Evolutionary conservation across 2,113 vertebrate genomes (phyloP), one percentile per base, ranked within the genome.

Genomic region (Tiliqua scincoides): DNA sequence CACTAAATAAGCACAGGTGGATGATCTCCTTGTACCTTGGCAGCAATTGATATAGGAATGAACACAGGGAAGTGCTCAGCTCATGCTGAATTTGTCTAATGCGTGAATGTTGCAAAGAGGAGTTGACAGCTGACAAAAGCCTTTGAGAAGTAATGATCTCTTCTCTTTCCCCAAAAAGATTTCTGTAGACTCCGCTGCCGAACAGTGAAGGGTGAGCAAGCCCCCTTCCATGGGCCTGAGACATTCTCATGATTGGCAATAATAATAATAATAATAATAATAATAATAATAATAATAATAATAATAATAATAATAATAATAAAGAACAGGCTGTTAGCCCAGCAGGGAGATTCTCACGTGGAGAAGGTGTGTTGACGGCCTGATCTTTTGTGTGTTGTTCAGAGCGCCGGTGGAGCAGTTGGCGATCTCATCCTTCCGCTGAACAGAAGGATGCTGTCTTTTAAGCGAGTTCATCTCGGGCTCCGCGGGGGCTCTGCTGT

Each of bases 51-150:
- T 30, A 27, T 27, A 32, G 84, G 18, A 57, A 37, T 20, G 52
- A 62, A 77, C 73, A 12, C 40, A n/a, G 25, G 17, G 6, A 65
- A 40, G 25, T 57, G 48, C 75, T n/a, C 32, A n/a, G 35, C 21
- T 21, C 35, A 37, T 54, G 67, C 3, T 0, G 3, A 82, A 21
- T 30, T 2, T 20, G 37, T 7, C 62, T 35, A 23, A 25, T 17
- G 30, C 2, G 6, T 18, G 30, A 18, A 62, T 40, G 15, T n/a
- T 52, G 4, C 11, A 30, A 30, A 30, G 52, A 40, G 1, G 27
- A 6, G 62, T 70, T 62, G 30, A 25, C 6, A 10, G 54, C 1
- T 59, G 35, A 1, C 6, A 63, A 17, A 0, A 20, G 0, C 3
- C 72, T 65, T 73, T 32, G 65, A 89, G 43, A 70, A 40, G 57